Percentiles rank a stretch among this genome's conserved stretches.
phyloP scores from a whole-genome alignment of 2,113 vertebrate genomes.

The Ailuropoda melanoleuca region DNA sequence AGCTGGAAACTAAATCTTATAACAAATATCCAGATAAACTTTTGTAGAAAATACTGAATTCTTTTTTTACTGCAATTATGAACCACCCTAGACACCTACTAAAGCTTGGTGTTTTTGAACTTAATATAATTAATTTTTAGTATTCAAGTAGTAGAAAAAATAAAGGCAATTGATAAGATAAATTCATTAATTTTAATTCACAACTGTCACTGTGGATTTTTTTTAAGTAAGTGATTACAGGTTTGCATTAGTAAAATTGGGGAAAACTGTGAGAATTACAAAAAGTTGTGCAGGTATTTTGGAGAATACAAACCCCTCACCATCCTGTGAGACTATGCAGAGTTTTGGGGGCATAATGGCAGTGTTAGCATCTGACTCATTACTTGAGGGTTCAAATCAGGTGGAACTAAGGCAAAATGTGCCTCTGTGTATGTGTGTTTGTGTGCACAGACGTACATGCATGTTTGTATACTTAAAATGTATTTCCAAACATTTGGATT shows the following conservation, averaged over 20 bases:
- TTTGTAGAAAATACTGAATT: neutral
- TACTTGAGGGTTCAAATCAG: neutral
- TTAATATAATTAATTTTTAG: neutral
- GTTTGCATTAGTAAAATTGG: neutral
- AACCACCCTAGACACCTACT: neutral
- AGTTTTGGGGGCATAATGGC: neutral
- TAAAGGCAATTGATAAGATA: neutral
- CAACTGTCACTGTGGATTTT: neutral
- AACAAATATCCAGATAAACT: neutral
- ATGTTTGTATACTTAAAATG: neutral
- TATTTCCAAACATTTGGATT: neutral
- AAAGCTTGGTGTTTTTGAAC: neutral
- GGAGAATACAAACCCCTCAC: neutral
- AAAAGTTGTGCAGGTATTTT: neutral
- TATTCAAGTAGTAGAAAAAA: neutral
- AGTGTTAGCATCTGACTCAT: neutral
- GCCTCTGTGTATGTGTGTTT: neutral
- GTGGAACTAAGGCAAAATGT: neutral
- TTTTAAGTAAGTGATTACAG: neutral
- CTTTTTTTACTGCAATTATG: neutral
- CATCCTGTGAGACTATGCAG: neutral
- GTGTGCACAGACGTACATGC: fast-evolving
- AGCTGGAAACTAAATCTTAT: neutral
- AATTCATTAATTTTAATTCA: neutral
- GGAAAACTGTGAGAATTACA: neutral